Percentiles rank a stretch among this genome's conserved stretches.
Evolutionary conservation across 2,888 invertebrate genomes (phyloP).

Genomic region (Ochlodes sylvanus): DNA sequence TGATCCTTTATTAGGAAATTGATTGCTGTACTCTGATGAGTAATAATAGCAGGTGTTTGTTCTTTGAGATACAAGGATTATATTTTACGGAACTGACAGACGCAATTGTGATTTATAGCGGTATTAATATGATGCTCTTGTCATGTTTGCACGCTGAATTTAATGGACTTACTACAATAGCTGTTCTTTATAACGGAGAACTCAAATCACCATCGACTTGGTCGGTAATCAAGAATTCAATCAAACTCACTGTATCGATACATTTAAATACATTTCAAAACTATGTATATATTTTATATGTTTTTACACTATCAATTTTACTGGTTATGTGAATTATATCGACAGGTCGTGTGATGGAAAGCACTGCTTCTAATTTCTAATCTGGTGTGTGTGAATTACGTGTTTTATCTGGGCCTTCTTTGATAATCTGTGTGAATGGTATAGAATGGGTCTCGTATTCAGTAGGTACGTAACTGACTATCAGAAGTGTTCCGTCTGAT

Average conservation of each 20-base stretch:
- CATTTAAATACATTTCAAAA: too few relatives aligned
- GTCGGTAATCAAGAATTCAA: background rate
- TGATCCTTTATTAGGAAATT: constrained; percentile 43
- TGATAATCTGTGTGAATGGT: constrained; percentile 31
- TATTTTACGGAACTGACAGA: constrained; percentile 40
- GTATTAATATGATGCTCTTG: constrained; percentile 29
- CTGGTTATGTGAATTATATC: too few relatives aligned
- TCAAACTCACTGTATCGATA: constrained; percentile 10
- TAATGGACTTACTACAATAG: constrained; percentile 8
- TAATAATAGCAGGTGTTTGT: constrained; percentile 57
- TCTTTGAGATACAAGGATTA: constrained; percentile 43
- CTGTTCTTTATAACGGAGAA: background rate
- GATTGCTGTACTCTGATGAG: constrained; percentile 46
- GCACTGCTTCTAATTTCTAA: constrained; percentile 57
- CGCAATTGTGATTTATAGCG: constrained; percentile 38
- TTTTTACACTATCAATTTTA: too few relatives aligned
- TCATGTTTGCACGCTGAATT: constrained; percentile 13
- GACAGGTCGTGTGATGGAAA: constrained; percentile 52
- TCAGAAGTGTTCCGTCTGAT: constrained; percentile 32
- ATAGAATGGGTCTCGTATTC: constrained; percentile 20
- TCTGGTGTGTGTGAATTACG: constrained; percentile 48
- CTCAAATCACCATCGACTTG: background rate
- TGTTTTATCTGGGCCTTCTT: constrained; percentile 34
- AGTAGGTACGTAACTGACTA: constrained; percentile 26
- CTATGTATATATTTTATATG: too few relatives aligned